Conservation (phyloP, 2,888 invertebrate genomes). For the Aricia artaxerxes region DNA sequence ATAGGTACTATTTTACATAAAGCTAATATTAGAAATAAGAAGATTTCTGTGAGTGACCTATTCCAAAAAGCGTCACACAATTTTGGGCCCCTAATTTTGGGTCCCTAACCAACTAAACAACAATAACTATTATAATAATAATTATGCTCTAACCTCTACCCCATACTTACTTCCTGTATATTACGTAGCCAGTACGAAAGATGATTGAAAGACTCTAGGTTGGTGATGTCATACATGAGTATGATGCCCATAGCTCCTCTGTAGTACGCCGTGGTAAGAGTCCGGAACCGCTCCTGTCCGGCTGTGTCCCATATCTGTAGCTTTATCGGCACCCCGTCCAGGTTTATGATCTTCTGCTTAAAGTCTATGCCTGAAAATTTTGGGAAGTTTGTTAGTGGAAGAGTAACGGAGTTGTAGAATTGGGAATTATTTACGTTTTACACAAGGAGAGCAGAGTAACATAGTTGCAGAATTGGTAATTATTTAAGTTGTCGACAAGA, state of each 20-base stretch:
- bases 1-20: too few relatives aligned
- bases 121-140: too few relatives aligned
- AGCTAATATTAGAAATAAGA: too few relatives aligned
- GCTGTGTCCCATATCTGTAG: constrained; percentile 95
- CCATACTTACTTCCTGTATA: constrained; percentile 87
- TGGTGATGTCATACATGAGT: constrained; percentile 94
- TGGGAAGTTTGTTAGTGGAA: not conserved
- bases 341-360: constrained; percentile 93
- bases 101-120: too few relatives aligned
- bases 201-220: constrained; percentile 93
- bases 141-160: too few relatives aligned
- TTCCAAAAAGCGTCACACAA: too few relatives aligned
- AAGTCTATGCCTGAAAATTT: constrained; percentile 89
- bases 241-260: constrained; percentile 95
- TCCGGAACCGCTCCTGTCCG: constrained; percentile 87
- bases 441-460: not conserved
- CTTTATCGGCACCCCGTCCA: constrained; percentile 92
- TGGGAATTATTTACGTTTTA: not conserved
- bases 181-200: constrained; percentile 94
- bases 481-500: too few relatives aligned
- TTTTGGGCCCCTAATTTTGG: too few relatives aligned
- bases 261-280: constrained; percentile 93
- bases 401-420: not conserved
- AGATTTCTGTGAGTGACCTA: too few relatives aligned
- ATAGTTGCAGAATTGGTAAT: too few relatives aligned